Conservation (phyloP, 2,797 vertebrate species). For the Silurus aristotelis region DNA sequence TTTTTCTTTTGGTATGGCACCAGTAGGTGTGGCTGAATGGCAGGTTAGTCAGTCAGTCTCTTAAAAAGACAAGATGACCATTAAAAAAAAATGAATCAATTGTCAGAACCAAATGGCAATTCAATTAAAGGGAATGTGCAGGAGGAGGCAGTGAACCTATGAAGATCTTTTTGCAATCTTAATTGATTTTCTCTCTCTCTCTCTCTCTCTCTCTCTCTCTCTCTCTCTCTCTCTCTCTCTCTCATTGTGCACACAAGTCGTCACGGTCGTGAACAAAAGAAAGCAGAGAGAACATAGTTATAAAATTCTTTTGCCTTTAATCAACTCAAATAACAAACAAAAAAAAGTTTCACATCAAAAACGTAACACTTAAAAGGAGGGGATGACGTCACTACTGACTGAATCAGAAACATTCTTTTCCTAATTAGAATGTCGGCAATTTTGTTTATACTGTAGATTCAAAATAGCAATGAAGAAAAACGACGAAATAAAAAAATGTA, state of each 20-base stretch:
- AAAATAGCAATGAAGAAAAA: constrained; percentile 65
- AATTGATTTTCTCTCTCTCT: no score
- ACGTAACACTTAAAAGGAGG: constrained; percentile 75
- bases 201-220: no score
- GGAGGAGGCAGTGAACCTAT: neutral
- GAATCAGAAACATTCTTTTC: constrained; percentile 75
- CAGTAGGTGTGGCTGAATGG: neutral
- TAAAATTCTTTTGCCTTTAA: constrained; percentile 82
- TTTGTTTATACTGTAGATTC: constrained; percentile 71
- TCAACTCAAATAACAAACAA: constrained; percentile 63
- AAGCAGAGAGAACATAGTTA: constrained; percentile 65
- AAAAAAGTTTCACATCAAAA: constrained; percentile 80
- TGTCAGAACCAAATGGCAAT: neutral
- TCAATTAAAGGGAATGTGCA: neutral
- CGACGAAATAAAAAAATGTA: constrained; percentile 87
- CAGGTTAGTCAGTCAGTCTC: neutral
- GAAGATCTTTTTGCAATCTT: neutral
- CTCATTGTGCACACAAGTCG: neutral
- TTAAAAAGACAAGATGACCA: neutral
- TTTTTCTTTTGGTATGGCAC: neutral
- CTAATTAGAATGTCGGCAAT: constrained; percentile 72
- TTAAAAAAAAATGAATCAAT: neutral
- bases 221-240: no score
- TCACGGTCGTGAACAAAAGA: constrained; percentile 47
- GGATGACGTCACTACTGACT: constrained; percentile 63